Percentiles rank a stretch among this genome's conserved stretches.
Evolutionary conservation across 2,888 invertebrate species (phyloP).

Genomic region (Diarsia mendica): DNA sequence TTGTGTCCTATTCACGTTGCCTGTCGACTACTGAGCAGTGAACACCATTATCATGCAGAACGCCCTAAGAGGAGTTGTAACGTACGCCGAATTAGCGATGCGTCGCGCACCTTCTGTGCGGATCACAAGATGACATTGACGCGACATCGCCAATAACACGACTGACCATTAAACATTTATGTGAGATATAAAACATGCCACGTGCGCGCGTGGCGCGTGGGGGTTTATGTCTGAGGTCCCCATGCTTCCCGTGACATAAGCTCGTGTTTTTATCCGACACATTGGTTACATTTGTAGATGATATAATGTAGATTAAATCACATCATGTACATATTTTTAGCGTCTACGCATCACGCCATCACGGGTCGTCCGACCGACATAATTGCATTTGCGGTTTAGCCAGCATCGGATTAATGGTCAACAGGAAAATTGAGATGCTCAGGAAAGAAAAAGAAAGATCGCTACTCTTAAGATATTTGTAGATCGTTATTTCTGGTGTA

Average conservation of each 20-base stretch:
- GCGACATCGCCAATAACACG: conserved; percentile 36
- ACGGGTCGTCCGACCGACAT: background rate
- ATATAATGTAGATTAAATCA: conserved; percentile 37
- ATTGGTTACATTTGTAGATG: conserved; percentile 31
- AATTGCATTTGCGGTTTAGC: conserved; percentile 17
- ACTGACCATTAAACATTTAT: conserved; percentile 54
- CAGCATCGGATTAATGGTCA: background rate
- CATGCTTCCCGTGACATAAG: conserved; percentile 50
- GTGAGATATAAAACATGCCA: conserved; percentile 47
- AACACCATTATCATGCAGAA: background rate
- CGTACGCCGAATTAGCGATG: background rate
- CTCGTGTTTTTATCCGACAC: conserved; percentile 34
- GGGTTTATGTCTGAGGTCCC: conserved; percentile 52
- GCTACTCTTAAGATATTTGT: background rate
- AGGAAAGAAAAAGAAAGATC: background rate
- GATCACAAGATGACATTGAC: conserved; percentile 9
- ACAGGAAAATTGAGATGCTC: background rate
- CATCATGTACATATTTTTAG: conserved; percentile 39
- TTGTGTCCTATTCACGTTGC: background rate
- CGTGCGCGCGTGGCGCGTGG: conserved; percentile 61
- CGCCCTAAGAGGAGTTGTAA: background rate
- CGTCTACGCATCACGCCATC: background rate
- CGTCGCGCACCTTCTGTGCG: background rate
- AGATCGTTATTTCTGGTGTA: background rate
- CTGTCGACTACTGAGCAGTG: background rate